Evolutionary conservation across 2,797 vertebrate genomes (phyloP), one percentile per base, ranked within the genome.

Genomic region (Euphonia xanthogaster): DNA sequence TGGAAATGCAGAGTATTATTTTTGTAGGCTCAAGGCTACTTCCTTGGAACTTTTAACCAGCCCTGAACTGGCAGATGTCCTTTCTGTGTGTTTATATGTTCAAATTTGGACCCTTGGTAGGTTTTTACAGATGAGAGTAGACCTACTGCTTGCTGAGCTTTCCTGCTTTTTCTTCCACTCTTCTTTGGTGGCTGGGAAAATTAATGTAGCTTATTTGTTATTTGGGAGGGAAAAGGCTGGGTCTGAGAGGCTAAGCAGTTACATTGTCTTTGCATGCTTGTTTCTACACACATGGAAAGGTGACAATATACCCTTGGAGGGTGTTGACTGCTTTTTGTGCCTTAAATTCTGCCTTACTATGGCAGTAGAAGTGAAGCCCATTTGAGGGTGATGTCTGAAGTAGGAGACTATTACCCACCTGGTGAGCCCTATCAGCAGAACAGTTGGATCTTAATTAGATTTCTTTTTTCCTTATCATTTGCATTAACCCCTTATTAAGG

Each of bases 381-480:
- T 95, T 91, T 90, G 40, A 83, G 72, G 81, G 75, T 75, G 86
- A 75, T 77, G 48, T 78, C 78, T 96, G 79, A 91, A 75, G 78
- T 67, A 88, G 65, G 57, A 96, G 71, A 44, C 74, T 92, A 44
- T 97, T 96, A 96, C 84, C 78, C 70, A 96, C 97, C 94, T 94
- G 80, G 94, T 70, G 95, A 95, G 96, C 67, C 75, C 75, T 95
- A 94, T 95, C 93, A 96, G 78, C 73, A 91, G 86, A 96, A 53
- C 95, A 88, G 95, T 94, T 93, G 96, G 95, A 84, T 96, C 81
- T 91, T 96, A 97, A 96, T 95, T 96, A 92, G 92, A 91, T 94
- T 97, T 91, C 53, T 66, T 58, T 90, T 78, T 73, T 54, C 51
- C 40, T 48, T 84, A 37, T 80, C 2, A 21, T 90, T 97, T 95